phyloP scores from a whole-genome alignment of 2,113 vertebrate genomes.

The Entelurus aequoreus region DNA sequence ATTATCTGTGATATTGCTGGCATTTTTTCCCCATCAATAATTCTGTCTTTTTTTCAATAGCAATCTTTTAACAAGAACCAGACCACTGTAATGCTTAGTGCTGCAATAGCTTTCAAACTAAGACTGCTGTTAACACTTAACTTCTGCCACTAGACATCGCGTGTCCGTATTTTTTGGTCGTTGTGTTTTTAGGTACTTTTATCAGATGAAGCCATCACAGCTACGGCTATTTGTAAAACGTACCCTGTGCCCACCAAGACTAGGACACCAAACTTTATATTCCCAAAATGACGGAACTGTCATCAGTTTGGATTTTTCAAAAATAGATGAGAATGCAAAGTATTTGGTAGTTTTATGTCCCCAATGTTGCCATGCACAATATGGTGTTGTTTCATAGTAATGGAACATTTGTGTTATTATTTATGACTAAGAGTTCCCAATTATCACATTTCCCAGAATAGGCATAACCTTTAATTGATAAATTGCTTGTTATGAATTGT shows the following conservation, averaged over 20 bases:
- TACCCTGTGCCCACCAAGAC: conserved; percentile 24
- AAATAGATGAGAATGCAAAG: conserved; percentile 6
- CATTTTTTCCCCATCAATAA: background rate
- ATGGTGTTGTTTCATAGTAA: background rate
- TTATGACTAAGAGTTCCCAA: no score
- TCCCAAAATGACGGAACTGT: background rate
- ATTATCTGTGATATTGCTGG: no score
- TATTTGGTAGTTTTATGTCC: background rate
- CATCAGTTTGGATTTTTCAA: conserved; percentile 4
- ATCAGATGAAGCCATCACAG: conserved; percentile 30
- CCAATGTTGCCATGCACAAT: background rate
- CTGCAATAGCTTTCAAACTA: background rate
- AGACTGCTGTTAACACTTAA: conserved; percentile 19
- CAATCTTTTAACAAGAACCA: conserved; percentile 10
- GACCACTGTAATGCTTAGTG: background rate
- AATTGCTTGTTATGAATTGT: background rate
- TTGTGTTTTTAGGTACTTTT: conserved; percentile 9
- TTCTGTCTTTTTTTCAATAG: conserved; percentile 6
- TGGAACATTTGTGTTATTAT: background rate
- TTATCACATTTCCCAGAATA: background rate
- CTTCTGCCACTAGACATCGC: conserved; percentile 2
- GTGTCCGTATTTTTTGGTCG: background rate
- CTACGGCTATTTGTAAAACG: conserved; percentile 32
- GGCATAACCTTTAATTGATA: background rate
- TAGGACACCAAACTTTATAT: background rate